phyloP scores from a whole-genome alignment of 2,888 invertebrate genomes.

The Phanerotoma sp. region DNA sequence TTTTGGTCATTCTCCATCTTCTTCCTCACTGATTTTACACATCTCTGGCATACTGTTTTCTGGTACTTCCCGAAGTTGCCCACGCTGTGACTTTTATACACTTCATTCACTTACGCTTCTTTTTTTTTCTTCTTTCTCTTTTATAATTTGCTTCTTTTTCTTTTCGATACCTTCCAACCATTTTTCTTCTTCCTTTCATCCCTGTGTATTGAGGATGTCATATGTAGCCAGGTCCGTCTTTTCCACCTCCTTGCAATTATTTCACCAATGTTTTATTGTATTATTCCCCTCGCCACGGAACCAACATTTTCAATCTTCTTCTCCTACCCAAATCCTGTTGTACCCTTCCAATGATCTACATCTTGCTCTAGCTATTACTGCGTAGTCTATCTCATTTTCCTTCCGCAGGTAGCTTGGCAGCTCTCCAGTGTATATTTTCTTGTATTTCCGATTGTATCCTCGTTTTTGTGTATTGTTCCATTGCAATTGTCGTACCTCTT shows the following conservation, averaged over 20 bases:
- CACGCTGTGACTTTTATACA: no score
- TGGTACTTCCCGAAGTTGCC: no score
- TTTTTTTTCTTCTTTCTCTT: no score
- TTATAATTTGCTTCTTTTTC: no score
- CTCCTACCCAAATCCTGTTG: no score
- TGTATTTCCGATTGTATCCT: neutral
- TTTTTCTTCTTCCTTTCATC: neutral
- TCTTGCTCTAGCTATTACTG: neutral
- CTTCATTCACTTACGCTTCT: no score
- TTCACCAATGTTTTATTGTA: neutral
- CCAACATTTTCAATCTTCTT: neutral
- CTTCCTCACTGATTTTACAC: no score
- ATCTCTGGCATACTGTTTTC: no score
- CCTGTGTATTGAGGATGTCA: neutral
- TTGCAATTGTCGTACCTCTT: neutral
- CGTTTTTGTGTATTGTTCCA: neutral
- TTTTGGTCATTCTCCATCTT: no score
- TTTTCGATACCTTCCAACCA: neutral
- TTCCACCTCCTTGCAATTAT: neutral
- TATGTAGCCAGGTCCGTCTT: neutral
- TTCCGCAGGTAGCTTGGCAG: neutral
- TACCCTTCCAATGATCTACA: neutral
- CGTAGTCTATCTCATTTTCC: neutral
- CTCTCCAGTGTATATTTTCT: neutral
- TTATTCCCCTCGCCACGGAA: neutral